These are phyloP conservation scores for Microctonus brassicae DNA, from an alignment of 2,888 invertebrate genomes.

Conservation along the genomic window DNA sequence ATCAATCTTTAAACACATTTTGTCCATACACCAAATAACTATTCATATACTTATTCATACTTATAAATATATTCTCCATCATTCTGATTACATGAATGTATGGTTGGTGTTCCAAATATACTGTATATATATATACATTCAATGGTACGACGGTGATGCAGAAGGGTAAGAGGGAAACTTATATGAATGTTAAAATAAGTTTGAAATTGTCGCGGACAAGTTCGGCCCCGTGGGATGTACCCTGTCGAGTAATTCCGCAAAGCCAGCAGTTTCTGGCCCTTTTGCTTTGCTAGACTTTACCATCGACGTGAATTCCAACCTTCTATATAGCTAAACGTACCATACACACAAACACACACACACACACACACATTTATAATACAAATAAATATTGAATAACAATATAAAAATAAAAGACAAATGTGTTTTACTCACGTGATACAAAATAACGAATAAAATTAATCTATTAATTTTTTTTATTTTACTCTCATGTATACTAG, in stretches of 20 bases:
- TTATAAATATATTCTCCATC: no score
- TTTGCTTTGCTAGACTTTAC: conserved; percentile 52
- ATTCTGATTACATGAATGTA: conserved; percentile 35
- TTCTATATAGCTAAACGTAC: neutral
- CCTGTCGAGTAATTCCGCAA: conserved; percentile 67
- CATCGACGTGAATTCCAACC: conserved; percentile 31
- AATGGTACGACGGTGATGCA: conserved; percentile 28
- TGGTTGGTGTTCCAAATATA: conserved; percentile 20
- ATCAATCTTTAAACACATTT: no score
- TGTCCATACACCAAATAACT: no score
- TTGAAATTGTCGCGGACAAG: conserved; percentile 70
- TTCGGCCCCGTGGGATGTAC: conserved; percentile 66
- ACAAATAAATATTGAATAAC: neutral
- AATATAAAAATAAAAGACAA: neutral
- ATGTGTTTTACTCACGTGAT: no score
- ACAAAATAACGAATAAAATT: no score
- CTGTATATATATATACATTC: no score
- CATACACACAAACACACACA: neutral
- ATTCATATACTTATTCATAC: no score
- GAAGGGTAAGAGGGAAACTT: conserved; percentile 59
- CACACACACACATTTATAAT: neutral
- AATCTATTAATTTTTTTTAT: no score
- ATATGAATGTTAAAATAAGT: conserved; percentile 70
- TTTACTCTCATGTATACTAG: no score
- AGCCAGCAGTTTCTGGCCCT: conserved; percentile 65